phyloP scores from a whole-genome alignment of 2,888 invertebrate genomes.

The Drosophila testacea region DNA sequence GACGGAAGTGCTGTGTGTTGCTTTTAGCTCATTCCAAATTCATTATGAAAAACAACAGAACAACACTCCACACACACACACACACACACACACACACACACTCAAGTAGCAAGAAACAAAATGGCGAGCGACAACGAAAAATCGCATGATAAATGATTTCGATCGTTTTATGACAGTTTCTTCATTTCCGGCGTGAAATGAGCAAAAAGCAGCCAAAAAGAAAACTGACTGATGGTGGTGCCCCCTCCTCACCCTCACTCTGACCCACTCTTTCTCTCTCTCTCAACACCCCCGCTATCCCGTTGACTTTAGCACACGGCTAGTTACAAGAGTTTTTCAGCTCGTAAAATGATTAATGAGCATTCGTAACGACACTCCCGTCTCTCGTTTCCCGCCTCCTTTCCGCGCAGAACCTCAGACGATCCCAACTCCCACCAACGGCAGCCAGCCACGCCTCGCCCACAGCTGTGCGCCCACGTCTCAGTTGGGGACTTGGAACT shows the following conservation, averaged over 20 bases:
- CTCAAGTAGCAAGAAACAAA: slow-evolving; percentile 43
- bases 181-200: slow-evolving; percentile 83
- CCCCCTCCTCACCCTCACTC: not conserved
- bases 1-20: slow-evolving; percentile 43
- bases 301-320: slow-evolving; percentile 5
- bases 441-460: slow-evolving; percentile 41
- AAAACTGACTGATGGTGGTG: slow-evolving; percentile 57
- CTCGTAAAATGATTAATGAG: slow-evolving; percentile 78
- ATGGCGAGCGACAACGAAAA: slow-evolving; percentile 62
- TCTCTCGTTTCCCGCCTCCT: not conserved
- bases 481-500: slow-evolving; percentile 12
- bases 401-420: not conserved
- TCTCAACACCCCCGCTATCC: slow-evolving; percentile 1
- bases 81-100: not conserved
- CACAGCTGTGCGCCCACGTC: slow-evolving; percentile 46
- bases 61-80: slow-evolving; percentile 3
- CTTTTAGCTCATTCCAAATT: slow-evolving; percentile 55
- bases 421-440: slow-evolving; percentile 55
- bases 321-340: slow-evolving; percentile 18
- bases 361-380: slow-evolving; percentile 47
- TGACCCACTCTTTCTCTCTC: not conserved
- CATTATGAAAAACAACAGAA: slow-evolving; percentile 39
- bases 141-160: slow-evolving; percentile 83
- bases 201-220: slow-evolving; percentile 57
- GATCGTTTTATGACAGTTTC: slow-evolving; percentile 84